A percentile compares a stretch with the other conserved stretches of the same genome.
These are phyloP conservation scores for Drosophila barbarae DNA, from an alignment of 2,888 invertebrate species.

Conservation along the genomic window DNA sequence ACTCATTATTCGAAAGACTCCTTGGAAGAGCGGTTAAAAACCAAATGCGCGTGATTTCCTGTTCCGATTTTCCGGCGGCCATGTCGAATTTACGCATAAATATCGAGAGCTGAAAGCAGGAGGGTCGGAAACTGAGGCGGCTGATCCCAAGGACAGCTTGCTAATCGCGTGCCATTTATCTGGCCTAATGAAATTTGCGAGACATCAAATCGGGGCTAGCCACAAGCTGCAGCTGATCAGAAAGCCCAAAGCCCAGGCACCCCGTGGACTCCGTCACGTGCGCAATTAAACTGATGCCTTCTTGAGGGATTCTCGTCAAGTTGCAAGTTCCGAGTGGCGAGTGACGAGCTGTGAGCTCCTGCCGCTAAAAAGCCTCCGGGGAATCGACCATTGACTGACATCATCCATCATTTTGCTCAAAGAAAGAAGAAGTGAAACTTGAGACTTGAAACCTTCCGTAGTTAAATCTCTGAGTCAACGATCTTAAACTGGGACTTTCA, in stretches of 20 bases:
- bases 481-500: background rate
- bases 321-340: background rate
- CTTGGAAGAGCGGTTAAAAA: conserved; percentile 1
- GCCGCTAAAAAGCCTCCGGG: conserved; percentile 32
- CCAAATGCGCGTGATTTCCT: conserved; percentile 52
- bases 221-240: conserved; percentile 40
- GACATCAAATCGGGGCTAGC: conserved; percentile 63
- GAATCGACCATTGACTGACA: conserved; percentile 32
- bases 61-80: conserved; percentile 47
- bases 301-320: conserved; percentile 60
- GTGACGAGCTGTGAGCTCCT: background rate
- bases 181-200: conserved; percentile 78
- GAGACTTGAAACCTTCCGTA: background rate
- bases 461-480: background rate
- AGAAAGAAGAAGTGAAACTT: background rate
- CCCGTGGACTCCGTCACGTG: conserved; percentile 62
- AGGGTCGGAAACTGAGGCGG: conserved; percentile 1
- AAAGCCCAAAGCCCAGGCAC: background rate
- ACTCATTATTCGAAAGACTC: background rate
- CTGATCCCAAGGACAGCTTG: conserved; percentile 33
- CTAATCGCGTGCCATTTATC: conserved; percentile 78
- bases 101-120: conserved; percentile 23
- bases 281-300: conserved; percentile 76
- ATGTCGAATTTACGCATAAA: conserved; percentile 76
- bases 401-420: background rate